phyloP scores from a whole-genome alignment of 2,113 vertebrate species.

The Salvelinus fontinalis region DNA sequence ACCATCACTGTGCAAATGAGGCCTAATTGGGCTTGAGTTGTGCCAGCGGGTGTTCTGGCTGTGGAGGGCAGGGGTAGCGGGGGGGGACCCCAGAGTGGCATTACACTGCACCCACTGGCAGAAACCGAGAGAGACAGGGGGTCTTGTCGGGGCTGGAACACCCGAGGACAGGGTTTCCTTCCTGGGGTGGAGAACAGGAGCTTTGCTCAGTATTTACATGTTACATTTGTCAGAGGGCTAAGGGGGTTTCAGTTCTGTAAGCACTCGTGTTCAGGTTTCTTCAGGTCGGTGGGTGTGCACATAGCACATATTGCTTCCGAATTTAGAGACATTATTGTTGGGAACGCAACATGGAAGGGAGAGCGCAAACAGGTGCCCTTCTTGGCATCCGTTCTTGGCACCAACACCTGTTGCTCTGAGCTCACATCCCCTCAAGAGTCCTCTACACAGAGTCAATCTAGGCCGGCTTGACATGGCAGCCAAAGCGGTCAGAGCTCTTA shows the following conservation, averaged over 20 bases:
- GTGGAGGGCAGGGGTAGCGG: background rate
- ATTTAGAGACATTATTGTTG: background rate
- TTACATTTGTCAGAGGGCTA: background rate
- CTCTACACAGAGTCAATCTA: background rate
- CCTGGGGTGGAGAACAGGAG: background rate
- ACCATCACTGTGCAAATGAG: constrained; percentile 35
- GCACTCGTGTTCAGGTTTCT: background rate
- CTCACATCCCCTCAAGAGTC: background rate
- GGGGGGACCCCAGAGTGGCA: background rate
- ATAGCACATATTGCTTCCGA: background rate
- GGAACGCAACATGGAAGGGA: too few species aligned
- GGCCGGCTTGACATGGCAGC: background rate
- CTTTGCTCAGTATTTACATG: too few species aligned
- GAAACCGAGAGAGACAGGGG: background rate
- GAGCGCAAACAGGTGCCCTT: too few species aligned
- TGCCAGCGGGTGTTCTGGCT: constrained; percentile 4
- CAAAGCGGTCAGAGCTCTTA: background rate
- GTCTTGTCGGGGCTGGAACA: background rate
- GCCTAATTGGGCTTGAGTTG: constrained; percentile 30
- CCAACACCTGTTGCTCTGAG: background rate
- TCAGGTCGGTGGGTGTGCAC: background rate
- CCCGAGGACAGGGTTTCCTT: background rate
- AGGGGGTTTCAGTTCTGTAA: background rate
- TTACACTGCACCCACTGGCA: background rate
- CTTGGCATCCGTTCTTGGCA: too few species aligned